Evolutionary conservation across 2,113 vertebrate genomes (phyloP).

Genomic region (Malaclemys terrapin): DNA sequence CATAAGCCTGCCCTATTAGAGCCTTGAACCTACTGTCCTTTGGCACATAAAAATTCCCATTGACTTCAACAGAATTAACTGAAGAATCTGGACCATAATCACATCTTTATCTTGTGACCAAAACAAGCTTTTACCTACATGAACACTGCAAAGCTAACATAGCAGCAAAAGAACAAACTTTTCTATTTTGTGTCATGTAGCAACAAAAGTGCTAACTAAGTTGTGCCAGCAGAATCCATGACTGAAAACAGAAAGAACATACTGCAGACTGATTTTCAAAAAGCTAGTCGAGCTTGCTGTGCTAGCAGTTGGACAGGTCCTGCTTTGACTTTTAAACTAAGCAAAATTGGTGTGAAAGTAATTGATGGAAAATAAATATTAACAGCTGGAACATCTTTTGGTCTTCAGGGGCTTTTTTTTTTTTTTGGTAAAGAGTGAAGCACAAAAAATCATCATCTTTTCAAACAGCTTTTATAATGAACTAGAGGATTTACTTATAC

Average conservation of each 20-base stretch:
- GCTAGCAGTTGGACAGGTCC: not conserved
- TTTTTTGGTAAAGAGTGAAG: not conserved
- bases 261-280: not conserved
- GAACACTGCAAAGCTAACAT: not conserved
- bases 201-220: not conserved
- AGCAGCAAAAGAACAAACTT: constrained; percentile 34
- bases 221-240: not conserved
- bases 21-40: not conserved
- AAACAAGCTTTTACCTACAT: constrained; percentile 46
- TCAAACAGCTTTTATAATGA: not conserved
- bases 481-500: not conserved
- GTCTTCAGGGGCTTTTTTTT: not conserved
- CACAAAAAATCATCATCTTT: not conserved
- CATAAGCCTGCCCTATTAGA: not conserved
- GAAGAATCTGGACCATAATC: not conserved
- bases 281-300: not conserved
- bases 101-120: not conserved
- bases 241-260: not conserved
- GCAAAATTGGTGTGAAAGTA: not conserved
- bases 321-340: not conserved
- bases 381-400: not conserved
- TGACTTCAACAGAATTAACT: not conserved
- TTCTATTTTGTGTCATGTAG: not conserved
- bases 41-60: not conserved
- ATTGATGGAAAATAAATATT: not conserved